Conservation (phyloP, 1,140 invertebrate genomes). For the silkworm (Bombyx mori) region DNA sequence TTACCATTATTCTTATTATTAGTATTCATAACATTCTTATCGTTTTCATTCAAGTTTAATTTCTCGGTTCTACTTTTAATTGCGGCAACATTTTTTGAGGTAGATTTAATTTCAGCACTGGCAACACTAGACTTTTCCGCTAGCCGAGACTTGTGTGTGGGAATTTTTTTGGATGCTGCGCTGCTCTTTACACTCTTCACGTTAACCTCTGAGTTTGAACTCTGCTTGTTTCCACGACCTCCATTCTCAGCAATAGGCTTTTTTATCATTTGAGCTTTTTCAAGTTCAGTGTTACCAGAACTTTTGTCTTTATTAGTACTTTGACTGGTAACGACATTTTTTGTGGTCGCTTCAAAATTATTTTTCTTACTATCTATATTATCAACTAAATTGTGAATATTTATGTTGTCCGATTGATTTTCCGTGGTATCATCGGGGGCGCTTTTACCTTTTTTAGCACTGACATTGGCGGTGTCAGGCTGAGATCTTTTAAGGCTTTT, state of each 20-base stretch:
- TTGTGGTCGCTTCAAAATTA: neutral
- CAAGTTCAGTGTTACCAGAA: neutral
- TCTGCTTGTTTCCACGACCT: neutral
- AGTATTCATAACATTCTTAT: constrained; percentile 2
- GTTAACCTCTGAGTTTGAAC: neutral
- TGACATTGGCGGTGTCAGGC: neutral
- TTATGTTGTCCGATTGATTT: neutral
- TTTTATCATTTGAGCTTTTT: neutral
- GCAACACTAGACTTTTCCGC: neutral
- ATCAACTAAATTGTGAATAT: neutral
- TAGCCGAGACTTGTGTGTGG: too few relatives aligned
- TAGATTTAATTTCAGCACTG: neutral
- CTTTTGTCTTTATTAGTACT: neutral
- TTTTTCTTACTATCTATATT: neutral
- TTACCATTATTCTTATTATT: neutral
- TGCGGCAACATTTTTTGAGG: neutral
- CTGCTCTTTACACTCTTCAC: too few relatives aligned
- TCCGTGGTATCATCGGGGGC: neutral
- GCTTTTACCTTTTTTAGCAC: neutral
- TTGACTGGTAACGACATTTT: neutral
- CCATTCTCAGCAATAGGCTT: neutral
- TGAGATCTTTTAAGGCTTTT: too few relatives aligned
- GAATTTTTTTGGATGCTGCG: too few relatives aligned
- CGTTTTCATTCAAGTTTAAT: constrained; percentile 1
- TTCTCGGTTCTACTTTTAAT: neutral